A percentile compares a stretch with the other conserved stretches of the same genome.
phyloP scores from a whole-genome alignment of 2,888 invertebrate genomes.

The Gortyna flavago region DNA sequence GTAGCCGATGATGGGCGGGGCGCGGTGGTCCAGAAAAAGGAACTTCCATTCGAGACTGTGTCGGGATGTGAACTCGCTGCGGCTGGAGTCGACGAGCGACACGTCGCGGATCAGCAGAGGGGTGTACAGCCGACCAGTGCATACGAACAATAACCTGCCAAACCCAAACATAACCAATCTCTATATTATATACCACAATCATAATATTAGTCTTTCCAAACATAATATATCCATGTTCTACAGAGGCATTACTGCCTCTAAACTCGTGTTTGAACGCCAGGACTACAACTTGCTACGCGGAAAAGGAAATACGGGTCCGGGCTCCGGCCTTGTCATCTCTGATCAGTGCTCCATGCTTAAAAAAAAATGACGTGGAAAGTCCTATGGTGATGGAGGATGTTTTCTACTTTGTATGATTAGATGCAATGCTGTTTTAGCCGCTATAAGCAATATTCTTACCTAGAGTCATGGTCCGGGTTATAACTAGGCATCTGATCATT shows the following conservation, averaged over 20 bases:
- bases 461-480: constrained; percentile 73
- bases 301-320: neutral
- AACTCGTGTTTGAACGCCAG: neutral
- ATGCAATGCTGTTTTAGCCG: neutral
- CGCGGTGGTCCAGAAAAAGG: constrained; percentile 97
- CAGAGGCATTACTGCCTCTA: neutral
- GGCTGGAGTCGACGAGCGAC: constrained; percentile 93
- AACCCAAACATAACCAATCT: neutral
- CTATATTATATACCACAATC: neutral
- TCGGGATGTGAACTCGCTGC: constrained; percentile 96
- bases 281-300: neutral
- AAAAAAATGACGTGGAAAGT: neutral
- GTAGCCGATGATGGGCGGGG: constrained; percentile 97
- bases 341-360: neutral
- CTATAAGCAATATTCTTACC: constrained; percentile 66
- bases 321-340: too few species aligned
- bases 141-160: constrained; percentile 93
- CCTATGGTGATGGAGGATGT: neutral
- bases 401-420: neutral
- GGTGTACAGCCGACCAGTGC: constrained; percentile 94
- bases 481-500: constrained; percentile 68
- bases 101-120: constrained; percentile 96
- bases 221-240: neutral
- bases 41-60: constrained; percentile 99
- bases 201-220: neutral